A percentile compares a stretch with the other conserved stretches of the same genome.
phyloP scores from a whole-genome alignment of 2,113 vertebrate species.

The Tachycineta bicolor region DNA sequence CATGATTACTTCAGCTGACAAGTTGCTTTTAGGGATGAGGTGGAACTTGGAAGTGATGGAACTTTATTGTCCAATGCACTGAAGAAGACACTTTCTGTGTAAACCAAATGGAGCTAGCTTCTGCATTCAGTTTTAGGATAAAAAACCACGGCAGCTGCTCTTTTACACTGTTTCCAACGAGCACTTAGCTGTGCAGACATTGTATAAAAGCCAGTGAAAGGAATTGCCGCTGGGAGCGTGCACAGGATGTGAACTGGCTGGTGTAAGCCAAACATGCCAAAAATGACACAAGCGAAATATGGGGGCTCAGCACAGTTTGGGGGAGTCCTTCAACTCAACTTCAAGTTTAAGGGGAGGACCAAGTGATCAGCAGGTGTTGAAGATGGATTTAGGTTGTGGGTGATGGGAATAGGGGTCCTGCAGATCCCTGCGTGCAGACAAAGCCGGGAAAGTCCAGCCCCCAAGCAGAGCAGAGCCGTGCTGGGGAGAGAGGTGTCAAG shows the following conservation, averaged over 20 bases:
- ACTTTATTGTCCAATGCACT: neutral
- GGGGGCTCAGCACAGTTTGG: neutral
- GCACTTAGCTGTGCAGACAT: neutral
- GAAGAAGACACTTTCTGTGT: neutral
- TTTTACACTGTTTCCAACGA: neutral
- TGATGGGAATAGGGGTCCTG: neutral
- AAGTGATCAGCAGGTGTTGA: no score
- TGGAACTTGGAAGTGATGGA: neutral
- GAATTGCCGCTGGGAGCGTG: fast-evolving
- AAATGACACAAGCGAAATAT: neutral
- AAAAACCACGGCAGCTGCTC: neutral
- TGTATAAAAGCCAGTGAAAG: neutral
- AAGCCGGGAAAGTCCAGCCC: neutral
- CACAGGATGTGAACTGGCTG: neutral
- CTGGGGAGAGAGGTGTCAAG: neutral
- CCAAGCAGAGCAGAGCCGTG: neutral
- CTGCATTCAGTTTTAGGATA: neutral
- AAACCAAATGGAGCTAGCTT: neutral
- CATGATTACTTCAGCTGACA: neutral
- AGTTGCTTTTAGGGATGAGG: neutral
- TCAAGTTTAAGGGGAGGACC: no score
- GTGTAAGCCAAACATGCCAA: neutral
- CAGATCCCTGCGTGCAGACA: neutral
- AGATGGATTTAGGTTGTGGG: neutral
- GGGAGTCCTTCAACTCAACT: neutral